Base-by-base conservation (phyloP, 2,888 invertebrate genomes). In the Epicampocera succincta region DNA sequence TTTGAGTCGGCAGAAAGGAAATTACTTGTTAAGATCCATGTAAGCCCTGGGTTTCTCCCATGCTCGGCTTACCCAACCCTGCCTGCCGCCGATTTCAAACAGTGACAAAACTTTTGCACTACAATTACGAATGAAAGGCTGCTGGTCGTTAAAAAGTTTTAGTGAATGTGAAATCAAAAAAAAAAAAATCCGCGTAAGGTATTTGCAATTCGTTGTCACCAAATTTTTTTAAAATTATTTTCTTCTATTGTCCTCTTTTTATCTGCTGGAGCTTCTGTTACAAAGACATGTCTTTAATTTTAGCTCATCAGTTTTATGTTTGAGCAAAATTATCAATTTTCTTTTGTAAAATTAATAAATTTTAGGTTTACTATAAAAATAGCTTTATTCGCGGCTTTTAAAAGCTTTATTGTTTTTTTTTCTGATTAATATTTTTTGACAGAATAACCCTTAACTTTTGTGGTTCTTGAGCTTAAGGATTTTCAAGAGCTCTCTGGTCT, bases 301-400 rank as follows among this genome's bases (percentile, higher is more conserved):
- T 58, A 19, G 65, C 48, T 60, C 12, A 73, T 38, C 17, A 46
- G 2, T 50, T 29, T 44, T 42, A 0, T 46, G 21, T 54, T 50
- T 40, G 13, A 25, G 33, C 8, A 33, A 44, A n/a, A 25, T 33
- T 29, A 29, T 44, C 44, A 54, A 13, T 3, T 4, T 50, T 52
- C 19, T 42, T 5, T 11, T 40, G 56, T 19, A 29, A 42, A 66
- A 33, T 44, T 40, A 54, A 56, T 11, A 42, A 48, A 4, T 44
- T 46, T 56, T 63, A 50, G 63, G 50, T 77, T 77, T 71, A 5
- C 29, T 42, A n/a, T 33, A 50, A 29, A 60, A 75, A 42, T 52
- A 21, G 44, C 60, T 77, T 25, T 17, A 54, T 56, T 77, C 46
- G 56, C 1, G 13, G 56, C 63, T 40, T 46, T 58, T 15, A 2